A percentile compares a stretch with the other conserved stretches of the same genome.
phyloP scores from a whole-genome alignment of 2,113 vertebrate species.

The Scytalopus superciliaris region DNA sequence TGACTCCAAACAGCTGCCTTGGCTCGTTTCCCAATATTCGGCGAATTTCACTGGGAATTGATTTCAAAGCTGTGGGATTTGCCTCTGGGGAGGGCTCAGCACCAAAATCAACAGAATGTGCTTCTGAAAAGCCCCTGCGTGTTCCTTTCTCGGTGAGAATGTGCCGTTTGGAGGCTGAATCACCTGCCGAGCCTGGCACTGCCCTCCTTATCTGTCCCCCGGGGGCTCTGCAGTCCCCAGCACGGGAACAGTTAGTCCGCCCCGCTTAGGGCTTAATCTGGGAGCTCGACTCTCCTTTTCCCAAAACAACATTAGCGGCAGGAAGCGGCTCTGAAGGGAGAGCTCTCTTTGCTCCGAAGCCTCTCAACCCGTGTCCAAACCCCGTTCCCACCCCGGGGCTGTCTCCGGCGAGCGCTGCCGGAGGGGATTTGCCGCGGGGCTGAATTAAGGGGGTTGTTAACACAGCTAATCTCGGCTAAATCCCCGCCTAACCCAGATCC shows the following conservation, averaged over 20 bases:
- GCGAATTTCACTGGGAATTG: neutral
- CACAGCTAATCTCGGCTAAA: neutral
- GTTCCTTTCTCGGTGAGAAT: neutral
- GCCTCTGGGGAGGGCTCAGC: neutral
- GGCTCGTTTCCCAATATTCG: neutral
- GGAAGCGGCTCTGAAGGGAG: neutral
- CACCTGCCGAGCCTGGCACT: neutral
- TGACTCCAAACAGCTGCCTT: neutral
- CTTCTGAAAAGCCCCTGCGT: neutral
- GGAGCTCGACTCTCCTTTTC: neutral
- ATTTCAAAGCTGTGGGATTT: neutral
- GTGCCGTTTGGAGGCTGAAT: neutral
- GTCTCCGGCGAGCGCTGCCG: rapidly evolving
- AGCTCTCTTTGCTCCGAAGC: neutral
- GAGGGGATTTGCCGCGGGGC: neutral
- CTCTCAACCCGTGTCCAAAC: neutral
- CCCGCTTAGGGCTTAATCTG: neutral
- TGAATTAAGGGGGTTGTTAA: neutral
- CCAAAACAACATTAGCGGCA: neutral
- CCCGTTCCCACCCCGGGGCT: neutral
- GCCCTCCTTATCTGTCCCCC: neutral
- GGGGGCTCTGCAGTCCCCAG: neutral
- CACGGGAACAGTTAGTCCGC: neutral
- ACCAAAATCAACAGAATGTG: neutral
- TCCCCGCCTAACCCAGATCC: neutral